These are phyloP conservation scores for Pinna nobilis DNA, from an alignment of 1,140 invertebrate species.

Conservation along the genomic window DNA sequence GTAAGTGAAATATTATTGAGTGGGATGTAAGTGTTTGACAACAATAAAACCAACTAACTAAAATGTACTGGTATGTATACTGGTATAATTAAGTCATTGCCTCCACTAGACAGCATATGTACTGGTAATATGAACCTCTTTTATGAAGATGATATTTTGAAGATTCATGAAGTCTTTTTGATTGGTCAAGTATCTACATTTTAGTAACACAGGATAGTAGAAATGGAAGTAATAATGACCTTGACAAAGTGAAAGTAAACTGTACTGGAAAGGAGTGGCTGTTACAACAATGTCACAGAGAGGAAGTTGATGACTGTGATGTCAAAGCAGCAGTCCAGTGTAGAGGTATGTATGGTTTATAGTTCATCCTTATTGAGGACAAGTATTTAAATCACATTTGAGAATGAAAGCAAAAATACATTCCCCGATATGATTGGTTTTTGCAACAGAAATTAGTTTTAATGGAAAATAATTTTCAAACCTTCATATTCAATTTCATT, in stretches of 20 bases:
- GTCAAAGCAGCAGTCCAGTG: slow-evolving; percentile 53
- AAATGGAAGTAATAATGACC: background rate
- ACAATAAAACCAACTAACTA: no score
- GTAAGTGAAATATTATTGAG: no score
- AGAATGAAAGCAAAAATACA: no score
- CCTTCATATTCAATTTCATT: slow-evolving; percentile 50
- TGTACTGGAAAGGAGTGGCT: slow-evolving; percentile 50
- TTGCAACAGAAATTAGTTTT: background rate
- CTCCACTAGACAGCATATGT: background rate
- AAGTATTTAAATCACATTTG: no score
- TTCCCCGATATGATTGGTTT: background rate
- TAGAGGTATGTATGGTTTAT: slow-evolving; percentile 45
- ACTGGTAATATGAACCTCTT: background rate
- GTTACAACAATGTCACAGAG: slow-evolving; percentile 53
- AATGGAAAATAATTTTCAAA: background rate
- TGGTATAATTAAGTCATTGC: no score
- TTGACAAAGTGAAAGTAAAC: slow-evolving; percentile 22
- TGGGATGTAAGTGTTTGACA: no score
- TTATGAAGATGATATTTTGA: no score
- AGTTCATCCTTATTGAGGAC: no score
- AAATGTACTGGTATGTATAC: no score
- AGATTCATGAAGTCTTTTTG: no score
- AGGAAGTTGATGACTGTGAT: slow-evolving; percentile 28
- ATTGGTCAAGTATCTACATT: no score
- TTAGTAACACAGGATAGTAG: slow-evolving; percentile 3